Evolutionary conservation across 37 sponge, comb jelly and placozoan genomes (phyloP).

Genomic region (Haliclona indistincta): DNA sequence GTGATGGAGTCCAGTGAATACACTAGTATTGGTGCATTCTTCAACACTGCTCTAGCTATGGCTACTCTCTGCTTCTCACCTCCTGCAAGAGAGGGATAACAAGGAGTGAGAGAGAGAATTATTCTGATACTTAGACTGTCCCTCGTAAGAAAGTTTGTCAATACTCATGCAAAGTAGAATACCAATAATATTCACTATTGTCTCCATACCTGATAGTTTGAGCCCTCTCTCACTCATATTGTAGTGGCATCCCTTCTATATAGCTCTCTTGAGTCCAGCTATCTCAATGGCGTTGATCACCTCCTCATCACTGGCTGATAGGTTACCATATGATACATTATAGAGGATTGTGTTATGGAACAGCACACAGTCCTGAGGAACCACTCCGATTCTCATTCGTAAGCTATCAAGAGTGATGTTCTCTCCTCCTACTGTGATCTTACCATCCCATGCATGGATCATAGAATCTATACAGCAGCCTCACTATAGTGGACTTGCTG

Average conservation of each 20-base stretch:
- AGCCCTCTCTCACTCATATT: conserved; percentile 91
- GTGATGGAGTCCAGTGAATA: conserved; percentile 95
- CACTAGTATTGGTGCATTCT: conserved; percentile 90
- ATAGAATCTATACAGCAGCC: conserved; percentile 95
- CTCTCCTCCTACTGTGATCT: conserved; percentile 66
- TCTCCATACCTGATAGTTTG: conserved; percentile 76
- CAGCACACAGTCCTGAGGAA: conserved; percentile 96
- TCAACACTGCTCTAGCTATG: conserved; percentile 91
- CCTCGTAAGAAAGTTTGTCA: no score
- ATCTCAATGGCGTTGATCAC: conserved; percentile 68
- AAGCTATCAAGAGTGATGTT: conserved; percentile 79
- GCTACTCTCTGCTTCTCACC: conserved; percentile 98
- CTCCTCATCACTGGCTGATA: conserved; percentile 68
- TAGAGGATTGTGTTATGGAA: conserved; percentile 90
- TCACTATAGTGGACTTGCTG: conserved; percentile 92
- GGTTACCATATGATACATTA: conserved; percentile 88
- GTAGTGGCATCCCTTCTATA: conserved; percentile 75
- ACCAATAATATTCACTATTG: no score
- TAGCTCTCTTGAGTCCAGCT: conserved; percentile 79
- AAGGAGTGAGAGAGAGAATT: no score
- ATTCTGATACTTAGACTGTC: no score
- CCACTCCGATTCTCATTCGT: conserved; percentile 72
- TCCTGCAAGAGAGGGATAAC: no score
- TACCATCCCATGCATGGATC: conserved; percentile 76
- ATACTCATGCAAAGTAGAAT: no score